Percentiles rank a stretch among this genome's conserved stretches.
These are phyloP conservation scores for Ceratotherium simum DNA, from an alignment of 2,113 vertebrate genomes.

Conservation along the genomic window DNA sequence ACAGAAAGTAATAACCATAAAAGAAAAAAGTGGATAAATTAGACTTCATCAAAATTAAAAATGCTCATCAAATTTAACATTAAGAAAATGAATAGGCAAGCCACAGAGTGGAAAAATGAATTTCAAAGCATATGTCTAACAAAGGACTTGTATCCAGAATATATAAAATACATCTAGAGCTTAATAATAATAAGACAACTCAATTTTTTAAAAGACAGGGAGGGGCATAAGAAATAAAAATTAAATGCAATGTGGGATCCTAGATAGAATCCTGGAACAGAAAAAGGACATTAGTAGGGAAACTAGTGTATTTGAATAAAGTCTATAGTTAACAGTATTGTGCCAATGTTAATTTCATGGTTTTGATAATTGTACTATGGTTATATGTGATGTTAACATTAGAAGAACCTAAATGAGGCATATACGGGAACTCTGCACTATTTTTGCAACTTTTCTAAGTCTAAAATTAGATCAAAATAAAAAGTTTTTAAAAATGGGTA, in stretches of 20 bases:
- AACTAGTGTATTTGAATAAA: background rate
- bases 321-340: background rate
- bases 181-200: background rate
- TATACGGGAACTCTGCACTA: background rate
- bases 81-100: background rate
- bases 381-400: background rate
- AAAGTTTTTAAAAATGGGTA: background rate
- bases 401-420: background rate
- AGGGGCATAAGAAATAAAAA: background rate
- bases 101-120: background rate
- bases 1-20: background rate
- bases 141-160: background rate
- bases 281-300: background rate
- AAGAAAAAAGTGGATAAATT: background rate
- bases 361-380: background rate
- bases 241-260: background rate
- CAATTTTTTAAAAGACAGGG: background rate
- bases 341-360: background rate
- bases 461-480: slow-evolving; percentile 23
- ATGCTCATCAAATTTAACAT: background rate
- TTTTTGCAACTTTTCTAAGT: background rate
- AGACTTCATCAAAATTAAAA: slow-evolving; percentile 20
- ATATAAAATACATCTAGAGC: background rate
- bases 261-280: background rate
- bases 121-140: background rate